These are phyloP conservation scores for Thamnophis elegans DNA, from an alignment of 2,797 vertebrate species.

Conservation along the genomic window DNA sequence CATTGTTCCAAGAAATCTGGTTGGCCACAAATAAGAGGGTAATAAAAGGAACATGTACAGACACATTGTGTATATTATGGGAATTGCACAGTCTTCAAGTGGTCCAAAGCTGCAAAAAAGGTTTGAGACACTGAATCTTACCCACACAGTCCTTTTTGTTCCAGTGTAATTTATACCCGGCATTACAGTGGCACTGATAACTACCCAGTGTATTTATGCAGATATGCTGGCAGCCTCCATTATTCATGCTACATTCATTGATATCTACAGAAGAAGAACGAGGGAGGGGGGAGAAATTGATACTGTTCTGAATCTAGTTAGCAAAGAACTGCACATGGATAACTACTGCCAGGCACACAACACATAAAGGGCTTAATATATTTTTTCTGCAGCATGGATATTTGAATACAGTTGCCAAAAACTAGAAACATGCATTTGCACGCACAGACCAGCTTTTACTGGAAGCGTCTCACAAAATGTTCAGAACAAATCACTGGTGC, in stretches of 20 bases:
- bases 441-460: background rate
- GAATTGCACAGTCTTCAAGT: background rate
- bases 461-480: background rate
- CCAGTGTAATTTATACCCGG: conserved; percentile 92
- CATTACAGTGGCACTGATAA: conserved; percentile 87
- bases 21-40: background rate
- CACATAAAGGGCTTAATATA: background rate
- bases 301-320: background rate
- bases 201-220: conserved; percentile 88
- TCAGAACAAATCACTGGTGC: background rate
- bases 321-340: background rate
- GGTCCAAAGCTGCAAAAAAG: conserved; percentile 12
- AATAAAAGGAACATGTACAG: background rate
- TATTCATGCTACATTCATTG: conserved; percentile 94
- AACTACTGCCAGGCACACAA: background rate
- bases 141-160: conserved; percentile 97
- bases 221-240: conserved; percentile 90
- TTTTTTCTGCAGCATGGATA: background rate
- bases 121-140: conserved; percentile 73
- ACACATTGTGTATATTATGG: background rate
- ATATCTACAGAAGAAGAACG: conserved; percentile 77
- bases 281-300: background rate
- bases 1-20: background rate
- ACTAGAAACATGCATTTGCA: background rate
- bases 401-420: background rate